Percentiles rank a stretch among this genome's conserved stretches.
Evolutionary conservation across 2,888 invertebrate species (phyloP).

Genomic region (Polylopha cassiicola): DNA sequence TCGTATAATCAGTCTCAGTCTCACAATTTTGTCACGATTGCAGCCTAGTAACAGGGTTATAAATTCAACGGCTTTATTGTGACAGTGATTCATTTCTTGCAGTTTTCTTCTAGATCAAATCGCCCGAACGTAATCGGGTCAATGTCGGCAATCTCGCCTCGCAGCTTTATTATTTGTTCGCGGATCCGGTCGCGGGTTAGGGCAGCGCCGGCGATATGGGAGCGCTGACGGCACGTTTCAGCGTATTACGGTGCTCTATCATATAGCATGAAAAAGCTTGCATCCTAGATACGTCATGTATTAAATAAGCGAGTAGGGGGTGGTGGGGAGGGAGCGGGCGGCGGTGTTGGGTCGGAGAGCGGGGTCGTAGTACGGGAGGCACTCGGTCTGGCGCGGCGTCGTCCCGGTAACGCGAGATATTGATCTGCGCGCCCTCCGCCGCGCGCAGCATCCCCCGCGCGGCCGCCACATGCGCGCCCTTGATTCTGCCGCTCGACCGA

Average conservation of each 20-base stretch:
- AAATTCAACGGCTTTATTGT: too few species aligned
- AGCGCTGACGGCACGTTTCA: conserved; percentile 45
- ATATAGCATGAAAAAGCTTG: conserved; percentile 71
- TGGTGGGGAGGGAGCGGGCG: conserved; percentile 38
- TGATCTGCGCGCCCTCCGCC: conserved; percentile 60
- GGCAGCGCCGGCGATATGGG: conserved; percentile 34
- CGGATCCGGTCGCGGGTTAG: conserved; percentile 29
- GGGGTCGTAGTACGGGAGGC: conserved; percentile 77
- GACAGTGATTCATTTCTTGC: neutral
- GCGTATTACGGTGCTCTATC: conserved; percentile 58
- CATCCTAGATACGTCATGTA: conserved; percentile 69
- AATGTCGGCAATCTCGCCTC: conserved; percentile 42
- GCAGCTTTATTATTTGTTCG: conserved; percentile 33
- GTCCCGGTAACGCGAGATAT: conserved; percentile 77
- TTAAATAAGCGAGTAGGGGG: conserved; percentile 74
- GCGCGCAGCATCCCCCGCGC: conserved; percentile 74
- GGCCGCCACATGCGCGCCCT: conserved; percentile 32
- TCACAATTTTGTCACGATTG: too few species aligned
- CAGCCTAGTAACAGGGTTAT: too few species aligned
- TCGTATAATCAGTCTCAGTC: too few species aligned
- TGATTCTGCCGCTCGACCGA: conserved; percentile 23
- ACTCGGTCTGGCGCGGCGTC: conserved; percentile 80
- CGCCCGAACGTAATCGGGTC: conserved; percentile 41
- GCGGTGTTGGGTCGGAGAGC: conserved; percentile 37
- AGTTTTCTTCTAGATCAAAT: neutral